Evolutionary conservation across 2,888 invertebrate genomes (phyloP), one percentile per base, ranked within the genome.

Genomic region (Willowsia nigromaculata): DNA sequence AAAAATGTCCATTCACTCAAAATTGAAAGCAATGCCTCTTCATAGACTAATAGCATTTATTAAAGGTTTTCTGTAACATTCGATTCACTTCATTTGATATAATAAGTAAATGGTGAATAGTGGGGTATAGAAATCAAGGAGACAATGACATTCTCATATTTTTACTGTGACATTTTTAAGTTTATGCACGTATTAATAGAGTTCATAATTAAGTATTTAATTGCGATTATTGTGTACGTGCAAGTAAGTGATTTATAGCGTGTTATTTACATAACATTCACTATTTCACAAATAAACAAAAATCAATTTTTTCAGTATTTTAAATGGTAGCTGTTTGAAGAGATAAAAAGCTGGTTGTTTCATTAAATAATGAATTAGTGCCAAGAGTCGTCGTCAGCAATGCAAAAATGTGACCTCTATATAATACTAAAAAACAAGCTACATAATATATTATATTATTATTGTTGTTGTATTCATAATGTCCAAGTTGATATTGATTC

Each of bases 361-460:
- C 80, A 68, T 76, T 53, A 15, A 59, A 25, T n/a, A n/a, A n/a
- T n/a, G 43, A 78, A 68, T 86, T 86, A 80, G 86, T 86, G 86
- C 86, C 86, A 86, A 86, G 65, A 86, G 50, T 68, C 86, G 78
- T 80, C 86, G 78, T 80, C 86, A 86, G 78, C 86, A 86, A 86
- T 86, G 86, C 86, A 85, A 71, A 85, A 86, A 68, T 53, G 86
- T 80, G 86, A 86, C 86, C 86, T 85, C 59, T 68, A 80, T 50
- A 86, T 68, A 43, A 43, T 71, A 59, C 33, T 40, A 40, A 62
- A 37, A 56, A 40, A 81, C 18, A 76, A 33, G 47, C 76, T 47
- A 76, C 9, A 68, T n/a, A 56, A 74, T 22, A 40, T 53, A 62
- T 74, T 43, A 30, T 59, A 43, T 76, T 85, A 53, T 40, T 43